Percentiles rank a stretch among this genome's conserved stretches.
Conservation (phyloP, 1,140 invertebrate genomes). For the Pissodes strobi region DNA sequence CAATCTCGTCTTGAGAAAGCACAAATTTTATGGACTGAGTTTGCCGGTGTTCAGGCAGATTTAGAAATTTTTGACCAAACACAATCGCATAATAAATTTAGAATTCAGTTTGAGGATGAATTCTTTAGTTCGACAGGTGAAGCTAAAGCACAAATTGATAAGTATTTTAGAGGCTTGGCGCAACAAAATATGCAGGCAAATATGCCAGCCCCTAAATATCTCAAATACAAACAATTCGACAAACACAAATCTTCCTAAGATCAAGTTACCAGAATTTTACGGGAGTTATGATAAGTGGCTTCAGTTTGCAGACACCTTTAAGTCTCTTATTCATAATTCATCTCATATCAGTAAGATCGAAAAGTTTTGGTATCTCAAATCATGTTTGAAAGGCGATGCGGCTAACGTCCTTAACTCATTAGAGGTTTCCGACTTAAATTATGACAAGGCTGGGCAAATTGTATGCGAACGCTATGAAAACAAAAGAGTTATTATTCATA, state of each 20-base stretch:
- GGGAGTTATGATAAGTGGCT: background rate
- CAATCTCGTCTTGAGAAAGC: background rate
- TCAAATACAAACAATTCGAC: background rate
- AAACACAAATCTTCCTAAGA: background rate
- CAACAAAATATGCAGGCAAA: background rate
- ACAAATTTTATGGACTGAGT: background rate
- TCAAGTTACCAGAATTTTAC: background rate
- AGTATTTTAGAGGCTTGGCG: background rate
- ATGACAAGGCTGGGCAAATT: background rate
- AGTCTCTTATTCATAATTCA: background rate
- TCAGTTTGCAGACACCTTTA: background rate
- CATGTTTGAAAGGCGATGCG: background rate
- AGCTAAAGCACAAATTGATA: background rate
- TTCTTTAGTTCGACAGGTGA: background rate
- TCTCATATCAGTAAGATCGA: background rate
- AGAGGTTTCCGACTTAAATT: background rate
- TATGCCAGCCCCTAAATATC: background rate
- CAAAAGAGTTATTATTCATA: background rate
- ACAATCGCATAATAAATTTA: background rate
- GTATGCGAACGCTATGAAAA: slow-evolving; percentile 2
- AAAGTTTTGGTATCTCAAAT: slow-evolving; percentile 2
- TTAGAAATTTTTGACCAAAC: background rate
- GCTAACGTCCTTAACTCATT: background rate
- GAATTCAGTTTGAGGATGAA: background rate
- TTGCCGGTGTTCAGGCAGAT: background rate